These are phyloP conservation scores for Zeuzera pyrina DNA, from an alignment of 2,888 invertebrate genomes.

Conservation along the genomic window DNA sequence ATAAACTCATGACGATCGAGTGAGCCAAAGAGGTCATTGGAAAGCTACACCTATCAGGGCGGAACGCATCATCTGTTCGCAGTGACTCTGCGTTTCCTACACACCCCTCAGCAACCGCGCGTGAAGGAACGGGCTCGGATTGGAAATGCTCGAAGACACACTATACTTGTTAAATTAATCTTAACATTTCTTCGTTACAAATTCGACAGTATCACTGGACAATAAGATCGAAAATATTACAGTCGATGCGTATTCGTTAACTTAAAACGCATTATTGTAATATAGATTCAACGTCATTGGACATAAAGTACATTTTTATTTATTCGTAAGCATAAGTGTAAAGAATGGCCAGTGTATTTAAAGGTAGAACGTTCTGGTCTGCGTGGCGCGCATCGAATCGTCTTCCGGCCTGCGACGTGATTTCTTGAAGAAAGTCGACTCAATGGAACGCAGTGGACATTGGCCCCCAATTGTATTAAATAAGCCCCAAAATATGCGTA, in stretches of 20 bases:
- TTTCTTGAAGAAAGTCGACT: slow-evolving; percentile 67
- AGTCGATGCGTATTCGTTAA: too few relatives aligned
- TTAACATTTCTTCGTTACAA: too few relatives aligned
- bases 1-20: slow-evolving; percentile 1
- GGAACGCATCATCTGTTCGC: slow-evolving; percentile 49
- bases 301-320: background rate
- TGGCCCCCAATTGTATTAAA: slow-evolving; percentile 49
- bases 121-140: slow-evolving; percentile 35
- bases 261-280: background rate
- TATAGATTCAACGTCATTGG: background rate
- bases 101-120: slow-evolving; percentile 41
- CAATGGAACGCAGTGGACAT: slow-evolving; percentile 64
- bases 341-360: slow-evolving; percentile 36
- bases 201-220: too few relatives aligned
- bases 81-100: slow-evolving; percentile 53
- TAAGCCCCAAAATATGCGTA: too few relatives aligned
- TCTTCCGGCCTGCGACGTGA: slow-evolving; percentile 69
- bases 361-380: slow-evolving; percentile 49
- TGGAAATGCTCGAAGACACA: too few relatives aligned
- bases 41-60: slow-evolving; percentile 46
- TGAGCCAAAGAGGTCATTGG: slow-evolving; percentile 11
- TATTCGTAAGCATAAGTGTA: slow-evolving; percentile 13
- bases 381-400: slow-evolving; percentile 59
- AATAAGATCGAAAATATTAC: too few relatives aligned
- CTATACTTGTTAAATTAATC: too few relatives aligned